Evolutionary conservation across 2,888 invertebrate genomes (phyloP).

Genomic region (Argyra leucocephala): DNA sequence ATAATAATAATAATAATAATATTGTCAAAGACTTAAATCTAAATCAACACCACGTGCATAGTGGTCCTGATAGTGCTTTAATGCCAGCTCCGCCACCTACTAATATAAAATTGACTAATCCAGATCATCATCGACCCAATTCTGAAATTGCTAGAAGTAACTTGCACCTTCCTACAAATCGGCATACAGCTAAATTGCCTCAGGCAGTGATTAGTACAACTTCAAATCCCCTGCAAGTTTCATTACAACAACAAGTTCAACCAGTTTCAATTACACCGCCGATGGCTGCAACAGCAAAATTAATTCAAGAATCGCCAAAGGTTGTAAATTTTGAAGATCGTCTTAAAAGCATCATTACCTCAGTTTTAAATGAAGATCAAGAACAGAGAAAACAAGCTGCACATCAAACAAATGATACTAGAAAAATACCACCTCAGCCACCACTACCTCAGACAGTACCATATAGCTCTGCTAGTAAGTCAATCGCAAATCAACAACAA

Average conservation of each 20-base stretch:
- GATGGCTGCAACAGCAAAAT: slow-evolving; percentile 23
- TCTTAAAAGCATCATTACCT: slow-evolving; percentile 75
- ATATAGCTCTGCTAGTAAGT: slow-evolving; percentile 35
- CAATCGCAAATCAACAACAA: slow-evolving; percentile 24
- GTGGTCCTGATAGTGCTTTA: slow-evolving; percentile 34
- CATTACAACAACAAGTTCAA: slow-evolving; percentile 16
- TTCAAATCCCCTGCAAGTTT: background rate
- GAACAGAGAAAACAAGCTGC: slow-evolving; percentile 41
- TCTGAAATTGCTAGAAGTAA: slow-evolving; percentile 8
- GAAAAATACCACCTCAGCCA: slow-evolving; percentile 32
- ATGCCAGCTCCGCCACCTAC: slow-evolving; percentile 39
- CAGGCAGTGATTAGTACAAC: background rate
- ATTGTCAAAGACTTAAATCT: slow-evolving; percentile 17
- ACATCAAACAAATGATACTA: slow-evolving; percentile 22
- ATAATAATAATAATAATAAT: slow-evolving; percentile 30
- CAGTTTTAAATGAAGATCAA: slow-evolving; percentile 77
- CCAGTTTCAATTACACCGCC: slow-evolving; percentile 26
- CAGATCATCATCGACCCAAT: background rate
- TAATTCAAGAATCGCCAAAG: slow-evolving; percentile 60
- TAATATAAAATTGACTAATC: slow-evolving; percentile 9
- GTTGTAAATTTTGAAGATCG: slow-evolving; percentile 84
- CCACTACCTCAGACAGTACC: slow-evolving; percentile 20
- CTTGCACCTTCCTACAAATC: background rate
- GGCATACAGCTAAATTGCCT: background rate
- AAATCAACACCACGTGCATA: slow-evolving; percentile 18